phyloP scores from a whole-genome alignment of 2,797 vertebrate genomes.

The Clarias platycephalus region DNA sequence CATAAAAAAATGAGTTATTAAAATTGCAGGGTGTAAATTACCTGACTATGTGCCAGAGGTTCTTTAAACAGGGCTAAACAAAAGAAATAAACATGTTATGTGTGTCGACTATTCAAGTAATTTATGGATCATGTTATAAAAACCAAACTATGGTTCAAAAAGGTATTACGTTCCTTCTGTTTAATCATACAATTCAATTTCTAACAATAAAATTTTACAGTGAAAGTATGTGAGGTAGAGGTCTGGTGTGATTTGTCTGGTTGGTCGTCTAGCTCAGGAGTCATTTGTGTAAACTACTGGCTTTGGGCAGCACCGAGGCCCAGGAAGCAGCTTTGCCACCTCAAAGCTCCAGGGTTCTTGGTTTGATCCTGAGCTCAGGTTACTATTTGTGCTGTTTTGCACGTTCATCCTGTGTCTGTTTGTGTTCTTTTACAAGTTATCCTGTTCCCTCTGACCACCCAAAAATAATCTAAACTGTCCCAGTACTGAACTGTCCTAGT shows the following conservation, averaged over 20 bases:
- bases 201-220: not conserved
- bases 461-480: not conserved
- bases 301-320: not conserved
- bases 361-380: not conserved
- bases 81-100: not conserved
- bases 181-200: not conserved
- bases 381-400: not conserved
- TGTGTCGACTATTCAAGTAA: not conserved
- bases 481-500: not conserved
- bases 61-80: slow-evolving; percentile 9
- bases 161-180: not conserved
- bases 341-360: slow-evolving; percentile 4
- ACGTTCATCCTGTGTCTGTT: not conserved
- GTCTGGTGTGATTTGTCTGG: not conserved
- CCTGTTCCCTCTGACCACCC: not conserved
- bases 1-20: slow-evolving; percentile 3
- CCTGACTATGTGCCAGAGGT: slow-evolving; percentile 16
- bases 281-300: not conserved
- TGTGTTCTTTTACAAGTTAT: slow-evolving; percentile 1
- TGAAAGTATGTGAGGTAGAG: not conserved
- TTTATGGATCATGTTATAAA: not conserved
- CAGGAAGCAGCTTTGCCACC: not conserved
- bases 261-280: not conserved
- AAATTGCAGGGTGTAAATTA: slow-evolving; percentile 5
- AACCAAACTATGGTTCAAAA: not conserved